phyloP scores from a whole-genome alignment of 1,140 invertebrate species.

The Drosophila parvula region DNA sequence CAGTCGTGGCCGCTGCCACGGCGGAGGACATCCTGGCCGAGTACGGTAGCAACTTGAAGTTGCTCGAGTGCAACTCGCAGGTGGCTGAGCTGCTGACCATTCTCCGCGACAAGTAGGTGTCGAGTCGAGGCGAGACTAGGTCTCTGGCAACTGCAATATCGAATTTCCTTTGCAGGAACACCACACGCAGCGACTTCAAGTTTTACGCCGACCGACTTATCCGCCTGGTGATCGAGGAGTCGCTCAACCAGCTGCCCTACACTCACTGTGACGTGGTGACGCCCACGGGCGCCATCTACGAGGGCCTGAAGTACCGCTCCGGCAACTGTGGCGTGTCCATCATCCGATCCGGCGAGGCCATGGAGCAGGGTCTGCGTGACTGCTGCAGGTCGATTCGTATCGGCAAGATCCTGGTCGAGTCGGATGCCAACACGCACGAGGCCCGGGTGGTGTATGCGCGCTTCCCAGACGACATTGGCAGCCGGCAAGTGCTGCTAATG shows the following conservation, averaged over 20 bases:
- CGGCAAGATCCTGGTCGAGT: constrained; percentile 99
- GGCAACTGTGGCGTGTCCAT: constrained; percentile 99
- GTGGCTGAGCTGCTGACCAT: constrained; percentile 97
- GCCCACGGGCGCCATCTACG: constrained; percentile 95
- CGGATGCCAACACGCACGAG: constrained; percentile 97
- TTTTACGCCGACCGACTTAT: constrained; percentile 98
- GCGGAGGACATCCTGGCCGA: constrained; percentile 84
- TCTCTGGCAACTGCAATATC: constrained; percentile 1
- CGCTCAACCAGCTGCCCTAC: constrained; percentile 98
- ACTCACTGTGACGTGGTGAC: constrained; percentile 94
- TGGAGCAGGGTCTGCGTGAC: constrained; percentile 98
- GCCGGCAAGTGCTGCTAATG: constrained; percentile 97
- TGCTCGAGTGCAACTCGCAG: constrained; percentile 93
- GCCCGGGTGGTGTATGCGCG: constrained; percentile 98
- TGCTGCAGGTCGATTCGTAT: constrained; percentile 99
- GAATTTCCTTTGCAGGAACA: constrained; percentile 88
- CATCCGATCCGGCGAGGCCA: constrained; percentile 97
- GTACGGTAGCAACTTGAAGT: constrained; percentile 92
- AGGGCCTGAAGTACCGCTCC: constrained; percentile 96
- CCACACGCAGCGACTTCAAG: constrained; percentile 97
- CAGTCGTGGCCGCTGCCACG: constrained; percentile 51
- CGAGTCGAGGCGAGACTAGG: background rate
- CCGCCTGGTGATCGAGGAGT: constrained; percentile 98
- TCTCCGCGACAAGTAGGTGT: constrained; percentile 93
- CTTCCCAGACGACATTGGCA: constrained; percentile 97